Conservation (phyloP, 2,888 invertebrate species). For the Dolichopus griseipennis region DNA sequence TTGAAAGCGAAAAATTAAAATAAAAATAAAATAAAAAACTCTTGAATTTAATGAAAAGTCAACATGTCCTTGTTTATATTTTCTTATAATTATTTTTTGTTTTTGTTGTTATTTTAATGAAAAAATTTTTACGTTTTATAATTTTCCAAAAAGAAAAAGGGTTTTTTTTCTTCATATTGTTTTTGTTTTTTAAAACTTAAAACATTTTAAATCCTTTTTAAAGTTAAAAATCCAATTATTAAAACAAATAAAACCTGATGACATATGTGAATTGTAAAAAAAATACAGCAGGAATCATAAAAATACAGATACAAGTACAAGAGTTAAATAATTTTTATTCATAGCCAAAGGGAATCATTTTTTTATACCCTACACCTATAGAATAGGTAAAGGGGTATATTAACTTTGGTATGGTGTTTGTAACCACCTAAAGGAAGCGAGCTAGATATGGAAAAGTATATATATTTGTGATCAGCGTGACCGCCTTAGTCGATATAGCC, state of each 20-base stretch:
- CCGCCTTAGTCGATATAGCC: too few relatives aligned
- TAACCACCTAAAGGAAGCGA: too few relatives aligned
- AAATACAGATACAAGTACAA: too few relatives aligned
- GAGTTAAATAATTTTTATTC: too few relatives aligned
- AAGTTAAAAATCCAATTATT: constrained; percentile 5
- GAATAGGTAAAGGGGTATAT: too few relatives aligned
- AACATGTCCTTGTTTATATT: constrained; percentile 1
- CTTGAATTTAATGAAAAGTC: constrained; percentile 4
- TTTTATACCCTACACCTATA: too few relatives aligned
- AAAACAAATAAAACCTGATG: constrained; percentile 2
- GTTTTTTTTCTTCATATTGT: neutral
- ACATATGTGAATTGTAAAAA: neutral
- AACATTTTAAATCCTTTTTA: neutral
- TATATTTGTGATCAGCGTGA: too few relatives aligned
- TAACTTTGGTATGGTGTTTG: too few relatives aligned
- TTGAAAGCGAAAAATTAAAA: neutral
- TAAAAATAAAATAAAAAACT: neutral
- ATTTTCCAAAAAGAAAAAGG: neutral
- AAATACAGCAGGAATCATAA: too few relatives aligned
- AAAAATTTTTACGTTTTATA: neutral
- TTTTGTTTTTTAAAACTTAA: neutral
- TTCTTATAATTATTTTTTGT: neutral
- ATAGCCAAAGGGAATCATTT: too few relatives aligned
- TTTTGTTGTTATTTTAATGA: too few relatives aligned
- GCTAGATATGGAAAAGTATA: too few relatives aligned